Percentiles rank a stretch among this genome's conserved stretches.
phyloP scores from a whole-genome alignment of 2,888 invertebrate species.

The Ectemnius cavifrons region DNA sequence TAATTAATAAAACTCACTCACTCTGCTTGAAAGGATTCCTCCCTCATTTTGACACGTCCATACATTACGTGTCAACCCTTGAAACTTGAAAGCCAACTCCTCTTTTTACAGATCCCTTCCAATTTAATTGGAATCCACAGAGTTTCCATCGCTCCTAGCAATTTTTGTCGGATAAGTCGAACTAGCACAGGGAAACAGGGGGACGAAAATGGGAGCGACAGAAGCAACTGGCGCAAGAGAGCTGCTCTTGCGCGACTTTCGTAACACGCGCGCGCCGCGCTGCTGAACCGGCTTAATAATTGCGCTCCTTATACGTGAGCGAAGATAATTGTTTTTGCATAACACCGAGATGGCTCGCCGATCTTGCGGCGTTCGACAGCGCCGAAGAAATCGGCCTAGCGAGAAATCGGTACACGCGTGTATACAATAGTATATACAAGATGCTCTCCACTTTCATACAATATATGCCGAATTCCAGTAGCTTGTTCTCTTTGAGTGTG shows the following conservation, averaged over 20 bases:
- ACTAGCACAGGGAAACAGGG: constrained; percentile 15
- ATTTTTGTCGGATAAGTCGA: background rate
- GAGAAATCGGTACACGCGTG: constrained; percentile 5
- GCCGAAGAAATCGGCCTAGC: constrained; percentile 45
- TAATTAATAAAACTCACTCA: too few relatives aligned
- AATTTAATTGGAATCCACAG: background rate
- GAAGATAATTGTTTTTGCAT: constrained; percentile 65
- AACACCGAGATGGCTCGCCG: constrained; percentile 53
- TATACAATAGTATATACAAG: background rate
- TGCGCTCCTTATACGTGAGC: constrained; percentile 63
- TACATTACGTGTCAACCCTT: too few relatives aligned
- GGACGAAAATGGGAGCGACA: constrained; percentile 20
- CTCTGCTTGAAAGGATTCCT: too few relatives aligned
- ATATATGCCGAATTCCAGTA: too few relatives aligned
- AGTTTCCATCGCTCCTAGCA: too few relatives aligned
- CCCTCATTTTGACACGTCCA: too few relatives aligned
- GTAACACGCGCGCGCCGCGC: constrained; percentile 41
- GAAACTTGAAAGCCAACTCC: too few relatives aligned
- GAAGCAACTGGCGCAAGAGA: constrained; percentile 20
- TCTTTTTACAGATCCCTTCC: too few relatives aligned
- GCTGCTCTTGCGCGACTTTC: constrained; percentile 48
- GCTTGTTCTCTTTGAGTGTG: too few relatives aligned
- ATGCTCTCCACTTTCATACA: too few relatives aligned
- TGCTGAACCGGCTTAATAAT: constrained; percentile 62
- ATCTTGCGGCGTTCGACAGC: constrained; percentile 26